A percentile compares a stretch with the other conserved stretches of the same genome.
These are phyloP conservation scores for Oryzias celebensis DNA, from an alignment of 2,113 vertebrate genomes.

Conservation along the genomic window DNA sequence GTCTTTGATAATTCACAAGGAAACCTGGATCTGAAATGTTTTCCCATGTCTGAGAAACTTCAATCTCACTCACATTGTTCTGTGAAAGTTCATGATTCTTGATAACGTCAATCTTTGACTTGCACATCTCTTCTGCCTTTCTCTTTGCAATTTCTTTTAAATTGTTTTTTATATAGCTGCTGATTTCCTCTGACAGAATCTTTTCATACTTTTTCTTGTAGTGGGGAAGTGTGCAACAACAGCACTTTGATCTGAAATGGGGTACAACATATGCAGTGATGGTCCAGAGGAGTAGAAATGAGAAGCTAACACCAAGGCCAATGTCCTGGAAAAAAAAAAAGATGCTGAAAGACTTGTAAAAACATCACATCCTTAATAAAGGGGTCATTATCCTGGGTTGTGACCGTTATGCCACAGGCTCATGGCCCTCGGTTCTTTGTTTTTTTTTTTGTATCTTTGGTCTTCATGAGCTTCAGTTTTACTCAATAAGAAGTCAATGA, in stretches of 20 bases:
- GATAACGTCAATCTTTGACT: background rate
- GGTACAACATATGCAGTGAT: background rate
- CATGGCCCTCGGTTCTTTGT: too few relatives aligned
- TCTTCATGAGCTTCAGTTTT: too few relatives aligned
- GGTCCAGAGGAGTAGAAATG: background rate
- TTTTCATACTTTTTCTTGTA: slow-evolving; percentile 12
- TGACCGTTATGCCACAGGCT: too few relatives aligned
- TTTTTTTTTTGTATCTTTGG: too few relatives aligned
- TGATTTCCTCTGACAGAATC: slow-evolving; percentile 19
- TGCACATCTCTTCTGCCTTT: background rate
- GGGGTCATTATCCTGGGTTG: too few relatives aligned
- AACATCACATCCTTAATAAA: too few relatives aligned
- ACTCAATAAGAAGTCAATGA: too few relatives aligned
- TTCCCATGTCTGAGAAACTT: background rate
- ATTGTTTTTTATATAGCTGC: rapidly evolving
- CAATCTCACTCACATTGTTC: rapidly evolving
- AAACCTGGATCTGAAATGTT: slow-evolving; percentile 8
- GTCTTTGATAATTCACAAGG: too few relatives aligned
- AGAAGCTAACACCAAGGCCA: background rate
- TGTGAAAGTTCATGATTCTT: rapidly evolving
- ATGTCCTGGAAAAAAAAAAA: background rate
- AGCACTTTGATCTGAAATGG: background rate
- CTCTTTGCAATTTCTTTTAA: background rate
- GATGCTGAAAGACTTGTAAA: too few relatives aligned
- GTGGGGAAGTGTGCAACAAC: background rate